Evolutionary conservation across 1,140 invertebrate species (phyloP).

Genomic region (Saccostrea cuccullata): DNA sequence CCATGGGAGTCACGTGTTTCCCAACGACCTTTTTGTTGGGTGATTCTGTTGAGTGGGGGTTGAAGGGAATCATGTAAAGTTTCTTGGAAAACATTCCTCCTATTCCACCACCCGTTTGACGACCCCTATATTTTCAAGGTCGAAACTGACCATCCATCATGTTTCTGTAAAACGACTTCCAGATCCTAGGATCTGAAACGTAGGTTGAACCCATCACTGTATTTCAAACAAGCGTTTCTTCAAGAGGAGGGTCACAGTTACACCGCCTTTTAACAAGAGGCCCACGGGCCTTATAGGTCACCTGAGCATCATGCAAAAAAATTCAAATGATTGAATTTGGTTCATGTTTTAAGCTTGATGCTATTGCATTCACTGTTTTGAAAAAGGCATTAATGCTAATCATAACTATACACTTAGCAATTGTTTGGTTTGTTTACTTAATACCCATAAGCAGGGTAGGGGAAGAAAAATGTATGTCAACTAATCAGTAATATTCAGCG

Average conservation of each 20-base stretch:
- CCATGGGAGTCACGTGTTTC: constrained; percentile 42
- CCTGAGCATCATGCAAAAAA: too few species aligned
- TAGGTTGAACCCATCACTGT: constrained; percentile 43
- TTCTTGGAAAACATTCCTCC: constrained; percentile 36
- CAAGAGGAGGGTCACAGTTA: constrained; percentile 37
- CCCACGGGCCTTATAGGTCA: too few species aligned
- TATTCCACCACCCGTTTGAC: constrained; percentile 5
- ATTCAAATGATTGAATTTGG: too few species aligned
- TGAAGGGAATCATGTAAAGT: constrained; percentile 49
- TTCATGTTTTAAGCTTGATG: too few species aligned
- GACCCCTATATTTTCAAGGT: constrained; percentile 26
- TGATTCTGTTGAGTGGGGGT: constrained; percentile 33
- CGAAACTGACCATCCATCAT: constrained; percentile 37
- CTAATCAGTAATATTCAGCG: too few species aligned
- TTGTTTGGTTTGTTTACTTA: too few species aligned
- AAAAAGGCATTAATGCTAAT: too few species aligned
- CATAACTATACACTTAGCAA: too few species aligned
- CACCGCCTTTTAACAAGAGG: neutral
- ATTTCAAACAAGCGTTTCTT: constrained; percentile 23
- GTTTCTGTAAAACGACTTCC: constrained; percentile 46
- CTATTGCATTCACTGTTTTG: too few species aligned
- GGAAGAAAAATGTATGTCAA: too few species aligned
- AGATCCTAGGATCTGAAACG: constrained; percentile 43
- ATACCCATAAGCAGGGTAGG: too few species aligned
- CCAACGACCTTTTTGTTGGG: neutral